Evolutionary conservation across 2,113 vertebrate species (phyloP).

Genomic region (Nansenia antarctica): DNA sequence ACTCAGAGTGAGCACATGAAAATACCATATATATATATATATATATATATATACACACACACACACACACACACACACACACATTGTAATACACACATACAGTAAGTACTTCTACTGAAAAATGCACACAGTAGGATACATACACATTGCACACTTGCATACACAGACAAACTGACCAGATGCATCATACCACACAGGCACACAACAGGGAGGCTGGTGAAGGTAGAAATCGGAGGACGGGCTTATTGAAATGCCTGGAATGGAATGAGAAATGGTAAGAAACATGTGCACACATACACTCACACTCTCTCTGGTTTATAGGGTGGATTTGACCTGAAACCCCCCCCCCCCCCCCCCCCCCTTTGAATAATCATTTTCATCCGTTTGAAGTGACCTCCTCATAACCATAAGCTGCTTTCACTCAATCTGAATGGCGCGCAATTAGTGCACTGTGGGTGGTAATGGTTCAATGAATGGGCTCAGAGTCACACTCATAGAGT

Average conservation of each 20-base stretch:
- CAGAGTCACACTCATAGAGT: too few species aligned
- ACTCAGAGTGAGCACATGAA: neutral
- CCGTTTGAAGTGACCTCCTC: constrained; percentile 2
- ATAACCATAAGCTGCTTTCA: constrained; percentile 33
- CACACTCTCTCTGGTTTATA: neutral
- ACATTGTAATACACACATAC: neutral
- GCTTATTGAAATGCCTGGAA: too few species aligned
- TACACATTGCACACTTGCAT: neutral
- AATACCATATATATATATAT: neutral
- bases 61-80: neutral
- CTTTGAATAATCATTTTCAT: neutral
- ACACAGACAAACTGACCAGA: neutral
- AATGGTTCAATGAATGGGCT: neutral
- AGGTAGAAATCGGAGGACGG: too few species aligned
- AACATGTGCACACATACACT: neutral
- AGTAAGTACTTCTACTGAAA: too few species aligned
- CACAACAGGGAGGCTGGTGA: too few species aligned
- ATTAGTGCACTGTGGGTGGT: neutral
- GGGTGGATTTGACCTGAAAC: neutral
- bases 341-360: neutral
- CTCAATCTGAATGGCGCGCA: neutral
- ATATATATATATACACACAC: neutral
- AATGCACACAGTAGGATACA: neutral
- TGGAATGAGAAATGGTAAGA: too few species aligned
- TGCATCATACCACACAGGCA: too few species aligned